These are phyloP conservation scores for Psylliodes chrysocephalus DNA, from an alignment of 2,888 invertebrate genomes.

Conservation along the genomic window DNA sequence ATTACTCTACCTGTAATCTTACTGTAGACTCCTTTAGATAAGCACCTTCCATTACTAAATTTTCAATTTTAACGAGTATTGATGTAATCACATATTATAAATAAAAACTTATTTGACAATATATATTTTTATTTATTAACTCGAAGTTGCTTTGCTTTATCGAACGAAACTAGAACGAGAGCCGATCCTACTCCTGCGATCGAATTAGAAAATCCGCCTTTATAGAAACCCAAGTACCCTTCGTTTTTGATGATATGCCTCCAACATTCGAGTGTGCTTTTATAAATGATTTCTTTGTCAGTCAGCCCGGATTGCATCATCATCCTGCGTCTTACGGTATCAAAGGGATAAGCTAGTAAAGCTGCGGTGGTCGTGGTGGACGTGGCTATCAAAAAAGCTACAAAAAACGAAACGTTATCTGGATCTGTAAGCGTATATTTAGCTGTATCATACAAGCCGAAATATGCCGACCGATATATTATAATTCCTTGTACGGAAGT, in stretches of 20 bases:
- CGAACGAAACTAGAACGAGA: neutral
- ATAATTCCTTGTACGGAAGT: constrained; percentile 70
- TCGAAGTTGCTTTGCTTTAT: neutral
- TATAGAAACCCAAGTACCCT: neutral
- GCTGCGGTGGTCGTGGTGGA: neutral
- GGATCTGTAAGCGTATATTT: neutral
- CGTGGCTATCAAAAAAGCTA: neutral
- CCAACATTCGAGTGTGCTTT: constrained; percentile 9
- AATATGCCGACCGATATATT: neutral
- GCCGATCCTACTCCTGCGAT: neutral
- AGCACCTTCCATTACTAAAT: too few relatives aligned
- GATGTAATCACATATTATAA: too few relatives aligned
- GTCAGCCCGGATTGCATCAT: neutral
- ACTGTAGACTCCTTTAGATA: too few relatives aligned
- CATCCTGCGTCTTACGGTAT: neutral
- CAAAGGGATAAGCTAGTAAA: neutral
- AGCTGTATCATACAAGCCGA: neutral
- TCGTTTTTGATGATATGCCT: neutral
- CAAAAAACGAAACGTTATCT: neutral
- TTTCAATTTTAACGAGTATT: too few relatives aligned
- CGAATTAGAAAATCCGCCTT: neutral
- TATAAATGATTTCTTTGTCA: neutral
- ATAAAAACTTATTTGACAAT: neutral
- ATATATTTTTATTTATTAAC: neutral
- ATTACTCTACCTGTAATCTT: too few relatives aligned